Conservation (phyloP, 1,140 invertebrate genomes). For the Megalopta genalis region DNA sequence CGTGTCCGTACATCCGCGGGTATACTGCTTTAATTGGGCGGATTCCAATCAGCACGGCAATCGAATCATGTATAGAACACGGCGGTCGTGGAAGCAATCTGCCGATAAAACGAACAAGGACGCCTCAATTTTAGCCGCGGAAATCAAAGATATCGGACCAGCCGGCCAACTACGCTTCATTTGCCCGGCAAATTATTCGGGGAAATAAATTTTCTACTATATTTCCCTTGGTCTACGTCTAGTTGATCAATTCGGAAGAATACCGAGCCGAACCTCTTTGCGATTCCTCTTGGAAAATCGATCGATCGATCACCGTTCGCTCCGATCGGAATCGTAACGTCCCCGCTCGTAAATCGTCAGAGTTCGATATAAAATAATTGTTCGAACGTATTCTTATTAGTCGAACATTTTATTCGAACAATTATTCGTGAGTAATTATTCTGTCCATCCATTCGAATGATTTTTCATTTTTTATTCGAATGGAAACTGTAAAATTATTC, state of each 20-base stretch:
- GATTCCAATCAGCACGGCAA: constrained; percentile 35
- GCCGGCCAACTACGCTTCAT: constrained; percentile 4
- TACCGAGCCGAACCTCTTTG: background rate
- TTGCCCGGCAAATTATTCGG: constrained; percentile 10
- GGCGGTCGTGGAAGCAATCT: constrained; percentile 24
- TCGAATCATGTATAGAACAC: constrained; percentile 15
- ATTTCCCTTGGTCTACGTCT: background rate
- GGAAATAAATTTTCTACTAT: background rate
- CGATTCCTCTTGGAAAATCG: no score
- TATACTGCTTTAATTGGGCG: constrained; percentile 37
- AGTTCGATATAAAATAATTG: no score
- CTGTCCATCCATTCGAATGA: no score
- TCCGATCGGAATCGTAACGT: no score
- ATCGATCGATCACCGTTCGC: no score
- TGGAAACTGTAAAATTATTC: no score
- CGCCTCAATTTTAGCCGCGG: constrained; percentile 20
- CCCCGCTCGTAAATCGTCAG: no score
- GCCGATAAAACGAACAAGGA: constrained; percentile 23
- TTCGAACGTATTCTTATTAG: no score
- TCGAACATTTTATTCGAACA: no score
- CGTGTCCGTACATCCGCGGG: background rate
- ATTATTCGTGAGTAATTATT: no score
- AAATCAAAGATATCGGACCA: constrained; percentile 9
- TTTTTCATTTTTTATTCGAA: no score
- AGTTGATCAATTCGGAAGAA: background rate